These are phyloP conservation scores for Salvelinus namaycush DNA, from an alignment of 2,113 vertebrate species.

Conservation along the genomic window DNA sequence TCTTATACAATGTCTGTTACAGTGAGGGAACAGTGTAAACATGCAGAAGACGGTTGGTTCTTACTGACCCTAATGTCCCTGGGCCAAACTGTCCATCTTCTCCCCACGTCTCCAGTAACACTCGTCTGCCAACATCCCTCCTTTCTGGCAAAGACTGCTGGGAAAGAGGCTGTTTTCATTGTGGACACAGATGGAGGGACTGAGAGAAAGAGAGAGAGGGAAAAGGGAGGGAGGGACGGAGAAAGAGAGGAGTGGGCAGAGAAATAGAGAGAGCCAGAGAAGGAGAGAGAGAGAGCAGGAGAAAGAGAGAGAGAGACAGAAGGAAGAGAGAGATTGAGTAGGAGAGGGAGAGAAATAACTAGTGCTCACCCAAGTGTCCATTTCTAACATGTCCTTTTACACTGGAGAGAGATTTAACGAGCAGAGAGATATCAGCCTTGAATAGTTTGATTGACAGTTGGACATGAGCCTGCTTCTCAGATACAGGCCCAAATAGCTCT, in stretches of 20 bases:
- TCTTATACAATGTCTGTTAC: not conserved
- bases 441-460: not conserved
- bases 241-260: not conserved
- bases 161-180: not conserved
- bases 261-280: not conserved
- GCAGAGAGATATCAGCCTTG: not conserved
- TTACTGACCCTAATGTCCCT: slow-evolving; percentile 14
- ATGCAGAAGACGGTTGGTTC: slow-evolving; percentile 19
- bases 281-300: not conserved
- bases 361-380: not conserved
- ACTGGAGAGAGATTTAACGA: not conserved
- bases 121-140: slow-evolving; percentile 29
- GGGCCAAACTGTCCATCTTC: not conserved
- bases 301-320: no score
- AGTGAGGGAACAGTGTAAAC: not conserved
- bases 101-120: not conserved
- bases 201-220: not conserved
- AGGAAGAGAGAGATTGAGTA: not conserved
- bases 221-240: not conserved
- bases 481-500: not conserved
- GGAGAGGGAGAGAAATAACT: not conserved
- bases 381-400: not conserved
- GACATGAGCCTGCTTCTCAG: not conserved
- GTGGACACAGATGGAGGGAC: not conserved
- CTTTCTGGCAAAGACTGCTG: slow-evolving; percentile 14